phyloP scores from a whole-genome alignment of 2,113 vertebrate species.

The Hemibagrus wyckioides region DNA sequence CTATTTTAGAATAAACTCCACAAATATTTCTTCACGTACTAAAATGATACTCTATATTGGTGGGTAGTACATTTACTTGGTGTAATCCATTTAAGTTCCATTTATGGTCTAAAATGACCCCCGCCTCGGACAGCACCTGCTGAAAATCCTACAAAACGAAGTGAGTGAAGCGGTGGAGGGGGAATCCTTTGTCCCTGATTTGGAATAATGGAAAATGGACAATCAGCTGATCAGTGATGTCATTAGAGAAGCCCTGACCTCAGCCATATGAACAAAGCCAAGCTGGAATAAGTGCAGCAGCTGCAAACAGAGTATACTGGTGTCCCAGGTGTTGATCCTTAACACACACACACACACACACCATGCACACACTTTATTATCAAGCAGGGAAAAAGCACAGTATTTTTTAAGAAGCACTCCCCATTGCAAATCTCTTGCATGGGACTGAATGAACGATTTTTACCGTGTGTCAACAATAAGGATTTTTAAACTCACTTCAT shows the following conservation, averaged over 20 bases:
- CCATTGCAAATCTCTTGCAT: background rate
- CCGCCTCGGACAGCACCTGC: background rate
- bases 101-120: background rate
- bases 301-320: constrained; percentile 64
- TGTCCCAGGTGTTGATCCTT: constrained; percentile 29
- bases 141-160: background rate
- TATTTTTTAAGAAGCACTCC: background rate
- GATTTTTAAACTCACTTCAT: background rate
- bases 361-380: background rate
- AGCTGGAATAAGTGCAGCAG: constrained; percentile 57
- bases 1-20: background rate
- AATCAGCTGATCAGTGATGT: constrained; percentile 70
- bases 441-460: constrained; percentile 10
- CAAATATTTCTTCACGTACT: background rate
- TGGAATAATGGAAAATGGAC: constrained; percentile 38
- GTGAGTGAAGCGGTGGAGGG: background rate
- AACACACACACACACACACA: background rate
- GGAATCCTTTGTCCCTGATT: constrained; percentile 50
- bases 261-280: constrained; percentile 60
- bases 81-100: background rate
- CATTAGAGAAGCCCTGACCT: constrained; percentile 61
- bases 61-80: background rate
- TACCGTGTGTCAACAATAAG: constrained; percentile 23
- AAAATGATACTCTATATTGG: background rate
- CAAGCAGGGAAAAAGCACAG: background rate